Evolutionary conservation across 2,888 invertebrate genomes (phyloP), one percentile per base, ranked within the genome.

Genomic region (Strigamia transsilvanica): DNA sequence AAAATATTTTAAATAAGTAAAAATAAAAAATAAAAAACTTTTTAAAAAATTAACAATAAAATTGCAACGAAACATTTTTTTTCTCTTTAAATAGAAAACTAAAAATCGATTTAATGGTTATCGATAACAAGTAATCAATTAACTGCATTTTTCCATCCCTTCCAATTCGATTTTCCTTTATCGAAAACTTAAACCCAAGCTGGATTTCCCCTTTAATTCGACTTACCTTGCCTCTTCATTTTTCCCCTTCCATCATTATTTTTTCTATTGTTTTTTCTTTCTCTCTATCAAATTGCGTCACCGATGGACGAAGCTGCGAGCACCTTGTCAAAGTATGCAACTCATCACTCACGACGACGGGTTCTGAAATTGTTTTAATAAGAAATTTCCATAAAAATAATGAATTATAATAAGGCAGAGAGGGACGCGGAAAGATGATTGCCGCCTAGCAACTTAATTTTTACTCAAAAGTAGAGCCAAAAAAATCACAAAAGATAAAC

Each of bases 361-460:
- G 41, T 21, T 34, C 34, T 81, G 81, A 81, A 81, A 81, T 81
- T 81, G 81, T 66, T 66, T 51, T 81, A 81, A 81, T 81, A 81
- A 81, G 81, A 81, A 81, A 81, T 81, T 81, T 81, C 81, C 81
- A 81, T 81, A 81, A 81, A 81, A 80, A 46, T 81, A 81, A 81
- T 81, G 81, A 66, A 81, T 81, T 81, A 81, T 81, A 66, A 66
- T 81, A 66, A 61, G 81, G 80, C 51, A 46, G 46, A 42, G 51
- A 38, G 80, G 46, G 51, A 32, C 46, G 42, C 18, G 51, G 42
- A 18, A 34, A 34, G 61, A 34, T 34, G 56, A 41, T 61, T 66
- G 66, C 66, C 66, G 66, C 66, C 66, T 66, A 23, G 66, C 66
- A 66, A 66, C 66, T 66, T 81, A 81, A 81, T 81, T 81, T 81